Conservation (phyloP, 1,140 invertebrate genomes). For the Zeugodacus cucurbitae region DNA sequence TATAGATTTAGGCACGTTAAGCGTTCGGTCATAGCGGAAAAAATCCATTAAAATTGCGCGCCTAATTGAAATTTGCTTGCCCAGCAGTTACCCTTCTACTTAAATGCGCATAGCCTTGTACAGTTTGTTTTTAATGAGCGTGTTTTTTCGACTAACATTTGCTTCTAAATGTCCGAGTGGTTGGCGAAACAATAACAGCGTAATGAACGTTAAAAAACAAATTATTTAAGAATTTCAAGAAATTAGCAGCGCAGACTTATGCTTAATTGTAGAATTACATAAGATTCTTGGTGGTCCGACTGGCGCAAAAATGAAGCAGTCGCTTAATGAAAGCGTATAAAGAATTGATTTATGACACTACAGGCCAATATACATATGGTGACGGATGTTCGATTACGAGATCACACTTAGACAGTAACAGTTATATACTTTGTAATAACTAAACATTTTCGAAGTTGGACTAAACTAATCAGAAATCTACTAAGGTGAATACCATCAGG, state of each 20-base stretch:
- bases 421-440: too few species aligned
- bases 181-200: not conserved
- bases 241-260: not conserved
- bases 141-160: not conserved
- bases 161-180: not conserved
- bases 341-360: not conserved
- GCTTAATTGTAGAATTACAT: not conserved
- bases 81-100: not conserved
- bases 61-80: slow-evolving; percentile 10
- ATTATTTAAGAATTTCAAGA: not conserved
- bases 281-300: not conserved
- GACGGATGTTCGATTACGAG: too few species aligned
- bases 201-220: not conserved
- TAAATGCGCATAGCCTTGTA: not conserved
- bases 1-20: not conserved
- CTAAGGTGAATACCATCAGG: too few species aligned
- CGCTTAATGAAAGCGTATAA: not conserved
- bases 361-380: too few species aligned
- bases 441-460: too few species aligned
- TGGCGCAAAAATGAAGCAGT: not conserved
- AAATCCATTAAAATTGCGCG: slow-evolving; percentile 28
- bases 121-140: not conserved
- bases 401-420: too few species aligned
- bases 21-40: not conserved
- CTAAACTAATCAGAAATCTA: too few species aligned